phyloP scores from a whole-genome alignment of 1,140 invertebrate genomes.

The Drosophila ironensis region DNA sequence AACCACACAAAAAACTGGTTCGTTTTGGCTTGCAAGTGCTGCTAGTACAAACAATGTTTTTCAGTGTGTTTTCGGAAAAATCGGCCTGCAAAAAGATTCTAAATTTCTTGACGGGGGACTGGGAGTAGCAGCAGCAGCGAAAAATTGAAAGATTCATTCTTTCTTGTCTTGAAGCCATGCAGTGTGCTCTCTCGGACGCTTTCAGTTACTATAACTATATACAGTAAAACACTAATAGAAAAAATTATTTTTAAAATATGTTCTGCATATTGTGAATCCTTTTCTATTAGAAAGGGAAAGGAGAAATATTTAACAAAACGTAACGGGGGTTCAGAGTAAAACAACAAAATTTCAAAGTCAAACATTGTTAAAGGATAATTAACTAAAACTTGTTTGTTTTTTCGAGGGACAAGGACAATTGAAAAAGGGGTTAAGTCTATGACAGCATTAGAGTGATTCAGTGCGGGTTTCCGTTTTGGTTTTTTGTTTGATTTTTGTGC shows the following conservation, averaged over 20 bases:
- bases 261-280: not conserved
- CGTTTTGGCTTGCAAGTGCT: constrained; percentile 21
- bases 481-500: not conserved
- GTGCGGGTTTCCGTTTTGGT: constrained; percentile 20
- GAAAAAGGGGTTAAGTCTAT: constrained; percentile 21
- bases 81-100: too few species aligned
- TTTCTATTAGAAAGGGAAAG: not conserved
- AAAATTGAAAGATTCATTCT: constrained; percentile 11
- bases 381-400: not conserved
- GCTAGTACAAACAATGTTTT: constrained; percentile 19
- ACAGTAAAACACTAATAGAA: constrained; percentile 37
- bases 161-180: constrained; percentile 70
- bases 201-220: constrained; percentile 42
- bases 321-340: not conserved
- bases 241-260: constrained; percentile 14
- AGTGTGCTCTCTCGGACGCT: constrained; percentile 82
- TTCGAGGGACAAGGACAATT: constrained; percentile 25
- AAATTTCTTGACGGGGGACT: constrained; percentile 4
- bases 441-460: constrained; percentile 56
- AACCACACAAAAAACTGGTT: not conserved
- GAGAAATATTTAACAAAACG: not conserved
- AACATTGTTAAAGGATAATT: constrained; percentile 20
- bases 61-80: constrained; percentile 5
- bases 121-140: constrained; percentile 44
- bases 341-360: not conserved